Base-by-base conservation (phyloP, 2,113 vertebrate genomes). In the Erinaceus europaeus region DNA sequence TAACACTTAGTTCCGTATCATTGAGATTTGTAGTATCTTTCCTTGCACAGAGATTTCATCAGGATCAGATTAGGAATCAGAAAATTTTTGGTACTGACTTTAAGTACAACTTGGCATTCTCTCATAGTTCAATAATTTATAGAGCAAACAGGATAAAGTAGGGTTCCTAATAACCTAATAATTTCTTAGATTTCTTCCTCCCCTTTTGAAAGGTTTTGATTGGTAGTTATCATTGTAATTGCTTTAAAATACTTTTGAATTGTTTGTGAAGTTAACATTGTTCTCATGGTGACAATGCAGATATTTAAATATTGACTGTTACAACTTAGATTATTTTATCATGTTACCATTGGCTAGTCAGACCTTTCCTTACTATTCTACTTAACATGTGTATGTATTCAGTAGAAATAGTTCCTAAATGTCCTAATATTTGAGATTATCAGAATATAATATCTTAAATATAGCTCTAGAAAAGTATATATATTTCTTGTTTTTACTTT, bases 121-220 rank as follows among this genome's bases (percentile, higher is more conserved):
- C 42, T 82, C 29, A 44, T 53, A 21, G n/a, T 62, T 90, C 71
- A 87, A 77, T 90, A 89, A 86, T 74, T 80, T 81, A 40, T 78
- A 78, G 12, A 67, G 53, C 17, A 81, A 59, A 73, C 27, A 84
- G 81, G 53, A 14, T 46, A 34, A 67, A 85, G 27, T 3, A 27
- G 68, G 64, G 42, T 11, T 34, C 32, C 53, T 44, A 18, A 42
- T 53, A 34, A 82, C 21, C 53, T 76, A 82, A 89, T 72, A 42
- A 17, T 46, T 71, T 57, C 84, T 59, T 46, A 73, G 48, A 80
- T 64, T 69, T 75, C 55, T 34, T 65, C 42, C 76, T 50, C 36
- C 6, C 21, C 32, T 81, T 80, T 85, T 50, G 52, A 57, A 69
- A 46, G 15, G 59, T 52, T 84, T 53, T 65, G 9, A 86, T 78